Evolutionary conservation across 2,113 vertebrate species (phyloP), one percentile per base, ranked within the genome.

Genomic region (Myrmecophaga tridactyla): DNA sequence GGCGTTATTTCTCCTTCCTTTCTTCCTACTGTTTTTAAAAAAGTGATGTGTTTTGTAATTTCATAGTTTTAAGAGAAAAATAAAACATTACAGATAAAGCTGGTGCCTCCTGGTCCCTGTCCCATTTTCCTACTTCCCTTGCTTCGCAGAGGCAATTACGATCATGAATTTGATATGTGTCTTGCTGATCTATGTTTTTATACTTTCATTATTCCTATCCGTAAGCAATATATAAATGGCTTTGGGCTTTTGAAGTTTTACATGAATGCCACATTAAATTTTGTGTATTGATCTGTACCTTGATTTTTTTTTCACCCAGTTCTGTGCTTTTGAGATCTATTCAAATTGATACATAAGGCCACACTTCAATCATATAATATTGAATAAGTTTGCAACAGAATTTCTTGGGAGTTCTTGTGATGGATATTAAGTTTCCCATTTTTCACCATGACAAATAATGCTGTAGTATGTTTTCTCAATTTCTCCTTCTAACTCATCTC

Each of bases 31-130:
- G 6, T 36, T n/a, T 58, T 56, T 53, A 5, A 51, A 51, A 36
- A 62, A 81, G 77, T 9, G 11, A 51, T 34, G 8, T 1, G 0
- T 82, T 92, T 92, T 70, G 41, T 41, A 25, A 8, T 75, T 88
- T 67, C 76, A 31, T 67, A 23, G 53, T 80, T 92, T 85, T 91
- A 39, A 43, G 15, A 94, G 90, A 81, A 31, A 96, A 70, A 31
- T 82, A 69, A 53, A 27, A 70, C 13, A 46, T 89, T 67, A n/a
- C n/a, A 67, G 23, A 41, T 70, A 67, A 81, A 53, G 43, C 2
- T 0, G 21, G 1, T 53, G 36, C 46, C 18, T 34, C 27, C 39
- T 65, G 14, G 41, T 82, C 21, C 53, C 18, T 43, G 43, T n/a
- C 12, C 60, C 13, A 51, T 20, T 46, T 27, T 87, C 23, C 23